A percentile compares a stretch with the other conserved stretches of the same genome.
These are phyloP conservation scores for Lipophrys pholis DNA, from an alignment of 2,113 vertebrate genomes.

Conservation along the genomic window DNA sequence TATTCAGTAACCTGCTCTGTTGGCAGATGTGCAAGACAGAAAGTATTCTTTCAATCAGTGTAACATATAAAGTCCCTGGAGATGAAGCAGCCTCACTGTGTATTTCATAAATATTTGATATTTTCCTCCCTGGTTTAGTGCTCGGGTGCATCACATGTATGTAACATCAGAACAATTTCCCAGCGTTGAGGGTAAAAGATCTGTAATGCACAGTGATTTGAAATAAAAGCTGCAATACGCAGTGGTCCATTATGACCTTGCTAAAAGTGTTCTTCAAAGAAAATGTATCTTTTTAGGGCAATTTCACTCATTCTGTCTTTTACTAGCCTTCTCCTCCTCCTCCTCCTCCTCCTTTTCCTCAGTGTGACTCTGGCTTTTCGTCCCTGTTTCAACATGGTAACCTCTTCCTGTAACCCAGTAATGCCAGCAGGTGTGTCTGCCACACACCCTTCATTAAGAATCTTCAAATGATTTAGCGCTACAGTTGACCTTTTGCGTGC, in stretches of 20 bases:
- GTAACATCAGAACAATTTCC: conserved; percentile 49
- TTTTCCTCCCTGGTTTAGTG: conserved; percentile 6
- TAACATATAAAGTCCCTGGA: conserved; percentile 56
- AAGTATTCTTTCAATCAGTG: conserved; percentile 48
- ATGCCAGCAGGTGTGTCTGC: conserved; percentile 75
- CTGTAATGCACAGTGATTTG: conserved; percentile 51
- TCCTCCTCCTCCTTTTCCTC: background rate
- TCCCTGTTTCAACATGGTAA: conserved; percentile 54
- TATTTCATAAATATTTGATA: conserved; percentile 60
- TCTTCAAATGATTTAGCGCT: conserved; percentile 80
- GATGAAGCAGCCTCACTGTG: conserved; percentile 38
- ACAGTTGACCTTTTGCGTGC: conserved; percentile 80
- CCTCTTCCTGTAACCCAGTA: conserved; percentile 54
- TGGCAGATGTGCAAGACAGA: conserved; percentile 47
- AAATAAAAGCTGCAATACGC: conserved; percentile 55
- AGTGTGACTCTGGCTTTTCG: conserved; percentile 20
- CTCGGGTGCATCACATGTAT: conserved; percentile 21
- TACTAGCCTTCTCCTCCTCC: conserved; percentile 14
- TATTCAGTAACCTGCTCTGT: conserved; percentile 43
- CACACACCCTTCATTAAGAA: conserved; percentile 81
- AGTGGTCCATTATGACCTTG: conserved; percentile 59
- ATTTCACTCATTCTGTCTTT: conserved; percentile 40
- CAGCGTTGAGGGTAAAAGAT: conserved; percentile 47
- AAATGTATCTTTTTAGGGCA: conserved; percentile 48
- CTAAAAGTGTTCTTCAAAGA: conserved; percentile 56